Conservation (phyloP, 2,888 invertebrate species). For the Parochlus steinenii region DNA sequence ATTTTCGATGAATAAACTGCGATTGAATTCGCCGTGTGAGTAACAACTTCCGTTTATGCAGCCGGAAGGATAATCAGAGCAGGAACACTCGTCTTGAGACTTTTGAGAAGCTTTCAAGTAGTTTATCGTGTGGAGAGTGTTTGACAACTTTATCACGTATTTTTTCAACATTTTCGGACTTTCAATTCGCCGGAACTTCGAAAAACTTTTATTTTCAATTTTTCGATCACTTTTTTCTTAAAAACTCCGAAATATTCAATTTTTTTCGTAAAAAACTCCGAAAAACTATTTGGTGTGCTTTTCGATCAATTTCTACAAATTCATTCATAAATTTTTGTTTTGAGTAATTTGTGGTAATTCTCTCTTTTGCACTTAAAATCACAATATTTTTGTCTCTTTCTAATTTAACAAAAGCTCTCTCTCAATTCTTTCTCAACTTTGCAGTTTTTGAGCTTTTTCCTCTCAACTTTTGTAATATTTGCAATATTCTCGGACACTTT, state of each 20-base stretch:
- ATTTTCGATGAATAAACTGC: conserved; percentile 12
- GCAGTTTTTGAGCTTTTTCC: too few species aligned
- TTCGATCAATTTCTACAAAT: neutral
- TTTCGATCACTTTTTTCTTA: neutral
- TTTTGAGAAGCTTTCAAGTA: conserved; percentile 13
- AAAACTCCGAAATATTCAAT: neutral
- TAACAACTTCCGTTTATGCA: conserved; percentile 5
- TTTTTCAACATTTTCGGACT: conserved; percentile 25
- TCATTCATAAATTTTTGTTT: too few species aligned
- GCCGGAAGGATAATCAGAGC: neutral
- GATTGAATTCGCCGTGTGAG: conserved; percentile 6
- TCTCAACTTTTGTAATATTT: too few species aligned
- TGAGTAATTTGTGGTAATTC: too few species aligned
- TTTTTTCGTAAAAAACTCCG: neutral
- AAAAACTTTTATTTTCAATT: conserved; percentile 2
- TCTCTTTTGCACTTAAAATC: too few species aligned
- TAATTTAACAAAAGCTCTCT: too few species aligned
- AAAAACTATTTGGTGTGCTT: neutral
- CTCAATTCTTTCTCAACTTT: too few species aligned
- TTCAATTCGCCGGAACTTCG: too few species aligned
- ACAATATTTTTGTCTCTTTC: too few species aligned
- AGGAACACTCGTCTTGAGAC: neutral
- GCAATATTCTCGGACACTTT: too few species aligned
- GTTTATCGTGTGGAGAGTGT: conserved; percentile 19
- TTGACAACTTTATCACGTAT: conserved; percentile 27